Evolutionary conservation across 2,113 vertebrate genomes (phyloP), one percentile per base, ranked within the genome.

Genomic region (Takifugu bimaculatus): DNA sequence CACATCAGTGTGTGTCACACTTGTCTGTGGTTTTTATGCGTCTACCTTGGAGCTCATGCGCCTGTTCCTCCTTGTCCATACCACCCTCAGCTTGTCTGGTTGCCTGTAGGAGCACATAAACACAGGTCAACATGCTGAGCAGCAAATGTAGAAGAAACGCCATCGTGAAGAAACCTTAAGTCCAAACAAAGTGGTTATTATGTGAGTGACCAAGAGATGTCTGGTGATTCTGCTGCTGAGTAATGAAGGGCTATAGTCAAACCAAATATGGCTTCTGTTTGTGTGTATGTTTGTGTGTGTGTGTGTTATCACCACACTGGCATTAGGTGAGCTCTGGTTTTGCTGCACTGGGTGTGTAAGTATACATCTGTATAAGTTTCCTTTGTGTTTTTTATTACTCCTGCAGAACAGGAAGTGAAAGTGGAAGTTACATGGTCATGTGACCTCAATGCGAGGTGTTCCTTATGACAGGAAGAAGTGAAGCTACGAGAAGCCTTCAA

Each of bases 51-150:
- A 94, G 72, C 93, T 94, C 85, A 94, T 89, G 11, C 94, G 91
- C 14, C 94, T 88, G 88, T 94, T 96, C 75, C 94, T 90, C 55
- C 94, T 89, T 47, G 94, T 95, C 94, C 94, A 96, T 15, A 95
- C 93, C 69, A 96, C 91, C 54, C 93, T 88, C 72, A 96, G 82
- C 77, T 95, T 96, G 86, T 96, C 93, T 0, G 94, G 94, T 72
- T 95, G 94, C 94, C 94, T 96, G 62, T 13, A 55, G 26, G 72
- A 74, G 79, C 53, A 72, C 57, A 71, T n/a, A 63, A 27, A 44
- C 28, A 47, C 32, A 6, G 14, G 3, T 49, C 47, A 3, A 25
- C 56, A 14, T 5, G 11, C 51, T 4, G 29, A 32, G 29, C 35
- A 4, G 3, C 49, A 44, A 11, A 20, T 3, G 11, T 5, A 32